Conservation (phyloP, 2,797 vertebrate species). For the Ispidina picta region DNA sequence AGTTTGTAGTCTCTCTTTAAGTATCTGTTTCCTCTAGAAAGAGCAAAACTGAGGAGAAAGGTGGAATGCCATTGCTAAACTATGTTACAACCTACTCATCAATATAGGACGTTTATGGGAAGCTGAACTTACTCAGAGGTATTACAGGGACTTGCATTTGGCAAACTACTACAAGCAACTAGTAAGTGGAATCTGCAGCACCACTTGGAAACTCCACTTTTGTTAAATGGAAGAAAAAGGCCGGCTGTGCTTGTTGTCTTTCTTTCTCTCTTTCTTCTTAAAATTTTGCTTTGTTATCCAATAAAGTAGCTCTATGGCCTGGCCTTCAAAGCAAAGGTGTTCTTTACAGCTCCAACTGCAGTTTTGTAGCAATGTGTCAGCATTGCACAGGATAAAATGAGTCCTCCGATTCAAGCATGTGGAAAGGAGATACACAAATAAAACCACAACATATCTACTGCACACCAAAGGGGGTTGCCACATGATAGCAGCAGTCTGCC, state of each 20-base stretch:
- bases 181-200: not conserved
- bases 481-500: constrained; percentile 60
- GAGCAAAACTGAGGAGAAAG: not conserved
- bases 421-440: constrained; percentile 53
- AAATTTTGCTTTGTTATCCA: not conserved
- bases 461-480: constrained; percentile 14
- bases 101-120: not conserved
- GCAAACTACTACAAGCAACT: not conserved
- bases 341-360: constrained; percentile 39
- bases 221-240: not conserved
- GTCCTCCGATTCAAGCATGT: constrained; percentile 36
- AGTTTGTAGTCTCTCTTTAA: not conserved
- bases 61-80: not conserved
- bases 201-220: not conserved
- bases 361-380: constrained; percentile 17
- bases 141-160: not conserved
- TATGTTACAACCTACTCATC: not conserved
- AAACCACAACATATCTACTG: constrained; percentile 44
- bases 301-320: not conserved
- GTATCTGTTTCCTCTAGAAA: not conserved
- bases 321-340: not conserved
- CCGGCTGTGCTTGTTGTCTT: not conserved
- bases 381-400: not conserved
- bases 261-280: not conserved
- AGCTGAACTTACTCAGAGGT: not conserved